phyloP scores from a whole-genome alignment of 2,797 vertebrate genomes.

The Peromyscus eremicus region DNA sequence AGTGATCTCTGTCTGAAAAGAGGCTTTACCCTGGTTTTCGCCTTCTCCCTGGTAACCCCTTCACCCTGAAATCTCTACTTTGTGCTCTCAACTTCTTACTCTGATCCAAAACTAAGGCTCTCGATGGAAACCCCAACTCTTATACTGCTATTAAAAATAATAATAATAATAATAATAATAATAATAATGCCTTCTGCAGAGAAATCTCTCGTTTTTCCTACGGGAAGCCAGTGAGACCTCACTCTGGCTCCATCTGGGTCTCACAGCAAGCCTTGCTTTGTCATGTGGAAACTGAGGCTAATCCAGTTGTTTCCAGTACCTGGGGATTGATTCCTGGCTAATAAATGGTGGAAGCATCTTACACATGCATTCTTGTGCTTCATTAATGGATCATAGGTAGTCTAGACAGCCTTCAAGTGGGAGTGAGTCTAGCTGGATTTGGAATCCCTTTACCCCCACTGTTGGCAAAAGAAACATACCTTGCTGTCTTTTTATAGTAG shows the following conservation, averaged over 20 bases:
- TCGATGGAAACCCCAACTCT: not conserved
- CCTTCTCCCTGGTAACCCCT: constrained; percentile 58
- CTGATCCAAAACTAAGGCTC: constrained; percentile 2
- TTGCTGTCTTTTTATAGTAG: not conserved
- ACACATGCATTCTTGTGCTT: not conserved
- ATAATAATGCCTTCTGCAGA: not conserved
- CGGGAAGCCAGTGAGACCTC: not conserved
- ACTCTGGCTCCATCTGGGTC: not conserved
- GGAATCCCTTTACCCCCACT: not conserved
- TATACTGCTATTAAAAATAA: not conserved
- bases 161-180: not conserved
- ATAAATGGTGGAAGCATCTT: constrained; percentile 2
- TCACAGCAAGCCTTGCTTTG: not conserved
- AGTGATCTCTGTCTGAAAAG: constrained; percentile 69
- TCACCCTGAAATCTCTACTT: constrained; percentile 34
- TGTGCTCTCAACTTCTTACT: constrained; percentile 3
- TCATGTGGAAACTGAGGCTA: not conserved
- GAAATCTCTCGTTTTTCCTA: constrained; percentile 2
- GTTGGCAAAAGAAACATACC: constrained; percentile 55
- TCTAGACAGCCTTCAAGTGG: not conserved
- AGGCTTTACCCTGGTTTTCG: constrained; percentile 57
- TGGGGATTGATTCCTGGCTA: not conserved
- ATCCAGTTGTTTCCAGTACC: not conserved
- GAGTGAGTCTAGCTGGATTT: not conserved
- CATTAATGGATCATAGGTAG: not conserved